Evolutionary conservation across 2,797 vertebrate genomes (phyloP), one percentile per base, ranked within the genome.

Genomic region (Pygocentrus nattereri): DNA sequence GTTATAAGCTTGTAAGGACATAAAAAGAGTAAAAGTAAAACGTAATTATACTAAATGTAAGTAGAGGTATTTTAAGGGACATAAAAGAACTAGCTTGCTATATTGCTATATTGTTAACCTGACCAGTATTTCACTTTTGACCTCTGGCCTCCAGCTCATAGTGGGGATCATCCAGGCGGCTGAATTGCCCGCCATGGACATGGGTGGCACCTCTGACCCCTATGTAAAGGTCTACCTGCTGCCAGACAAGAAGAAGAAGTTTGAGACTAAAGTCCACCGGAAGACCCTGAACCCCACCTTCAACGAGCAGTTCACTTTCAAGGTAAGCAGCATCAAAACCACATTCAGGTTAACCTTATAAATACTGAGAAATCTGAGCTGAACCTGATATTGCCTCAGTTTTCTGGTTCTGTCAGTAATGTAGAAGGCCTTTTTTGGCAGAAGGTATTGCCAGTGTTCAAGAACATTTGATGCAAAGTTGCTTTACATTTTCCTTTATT

Each of bases 171-270:
- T 99, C 88, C 98, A 99, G 91, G 98, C 98, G 1, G 98, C 98
- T 1, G 98, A 99, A 84, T 92, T 99, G 61, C 98, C 98, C 2
- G 98, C 98, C 71, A 96, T 99, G 92, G 98, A 99, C 94, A 98
- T 99, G 97, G 98, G 98, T 0, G 98, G 98, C 54, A 99, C 98
- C 0, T 99, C 98, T 23, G 98, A 99, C 90, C 98, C 98, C 0
- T 99, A 99, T 0, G 98, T 99, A 69, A 99, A 99, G 91, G 96
- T 99, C 81, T 99, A 97, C 91, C 93, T 99, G 87, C 95, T 99
- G 83, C 98, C 98, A 2, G 98, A 99, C 93, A 99, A 99, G 91
- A 99, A 99, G 96, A 99, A 99, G 94, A 99, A 99, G 92, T 99
- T 97, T 80, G 98, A 99, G 92, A 99, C 98, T 58, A 99, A 99